Conservation (phyloP, 2,888 invertebrate species). For the Ennomos erosarius region DNA sequence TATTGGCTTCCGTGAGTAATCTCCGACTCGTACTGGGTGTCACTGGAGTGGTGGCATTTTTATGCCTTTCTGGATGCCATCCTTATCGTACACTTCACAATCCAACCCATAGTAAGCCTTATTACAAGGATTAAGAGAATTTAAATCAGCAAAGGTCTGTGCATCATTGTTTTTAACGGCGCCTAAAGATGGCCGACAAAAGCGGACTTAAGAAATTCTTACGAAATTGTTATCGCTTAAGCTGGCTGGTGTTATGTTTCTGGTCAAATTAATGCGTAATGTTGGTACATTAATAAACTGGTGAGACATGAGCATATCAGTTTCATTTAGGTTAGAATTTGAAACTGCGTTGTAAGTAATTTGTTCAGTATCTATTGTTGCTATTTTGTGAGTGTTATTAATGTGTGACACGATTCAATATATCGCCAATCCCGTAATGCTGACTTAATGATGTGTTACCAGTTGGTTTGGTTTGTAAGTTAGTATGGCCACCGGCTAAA, state of each 20-base stretch:
- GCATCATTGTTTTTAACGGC: constrained; percentile 14
- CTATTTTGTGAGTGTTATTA: too few relatives aligned
- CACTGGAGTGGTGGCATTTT: constrained; percentile 38
- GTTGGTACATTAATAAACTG: constrained; percentile 3
- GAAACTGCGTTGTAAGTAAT: background rate
- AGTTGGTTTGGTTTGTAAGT: too few relatives aligned
- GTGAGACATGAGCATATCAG: background rate
- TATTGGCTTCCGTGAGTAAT: constrained; percentile 69
- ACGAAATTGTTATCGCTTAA: constrained; percentile 29
- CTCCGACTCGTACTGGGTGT: constrained; percentile 33
- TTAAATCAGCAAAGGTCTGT: constrained; percentile 10
- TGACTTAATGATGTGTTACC: too few relatives aligned
- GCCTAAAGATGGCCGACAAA: constrained; percentile 27
- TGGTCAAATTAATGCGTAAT: constrained; percentile 18
- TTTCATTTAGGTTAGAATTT: too few relatives aligned
- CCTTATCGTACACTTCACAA: constrained; percentile 34
- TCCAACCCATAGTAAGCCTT: constrained; percentile 18
- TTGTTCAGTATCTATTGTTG: too few relatives aligned
- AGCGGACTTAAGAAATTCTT: constrained; percentile 18
- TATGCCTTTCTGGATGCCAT: constrained; percentile 31
- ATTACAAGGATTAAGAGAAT: constrained; percentile 12
- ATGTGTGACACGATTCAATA: too few relatives aligned
- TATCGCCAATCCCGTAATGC: too few relatives aligned
- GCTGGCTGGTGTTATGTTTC: constrained; percentile 14
- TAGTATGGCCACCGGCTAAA: too few relatives aligned